phyloP scores from a whole-genome alignment of 1,140 invertebrate genomes.

The Helicorthomorpha holstii region DNA sequence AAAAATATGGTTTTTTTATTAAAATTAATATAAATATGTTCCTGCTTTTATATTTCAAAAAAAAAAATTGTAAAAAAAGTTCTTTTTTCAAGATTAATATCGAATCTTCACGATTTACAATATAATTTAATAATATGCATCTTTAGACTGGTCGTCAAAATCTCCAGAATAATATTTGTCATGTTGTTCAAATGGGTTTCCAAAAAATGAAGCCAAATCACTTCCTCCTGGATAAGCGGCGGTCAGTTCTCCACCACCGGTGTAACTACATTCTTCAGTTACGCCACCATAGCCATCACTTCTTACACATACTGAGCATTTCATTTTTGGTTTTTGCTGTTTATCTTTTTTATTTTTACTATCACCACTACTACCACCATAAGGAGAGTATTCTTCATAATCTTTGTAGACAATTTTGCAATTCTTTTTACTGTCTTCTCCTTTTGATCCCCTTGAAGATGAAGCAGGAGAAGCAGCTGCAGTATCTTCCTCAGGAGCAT shows the following conservation, averaged over 20 bases:
- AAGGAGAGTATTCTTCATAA: background rate
- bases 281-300: background rate
- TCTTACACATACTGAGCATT: background rate
- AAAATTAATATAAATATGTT: too few species aligned
- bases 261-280: constrained; percentile 1
- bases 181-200: background rate
- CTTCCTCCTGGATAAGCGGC: background rate
- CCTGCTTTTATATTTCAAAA: too few species aligned
- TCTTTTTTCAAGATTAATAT: too few species aligned
- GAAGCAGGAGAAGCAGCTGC: background rate
- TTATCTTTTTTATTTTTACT: too few species aligned
- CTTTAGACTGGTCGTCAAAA: too few species aligned
- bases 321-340: constrained; percentile 4
- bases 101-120: too few species aligned
- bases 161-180: too few species aligned
- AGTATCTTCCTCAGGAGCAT: too few species aligned
- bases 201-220: background rate
- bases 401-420: constrained; percentile 1
- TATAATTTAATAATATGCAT: too few species aligned
- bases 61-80: too few species aligned
- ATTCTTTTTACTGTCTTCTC: background rate
- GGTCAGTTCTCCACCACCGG: background rate
- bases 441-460: background rate
- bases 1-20: too few species aligned
- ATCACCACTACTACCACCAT: background rate